These are phyloP conservation scores for Rhynchonycteris naso DNA, from an alignment of 2,797 vertebrate species.

Conservation along the genomic window DNA sequence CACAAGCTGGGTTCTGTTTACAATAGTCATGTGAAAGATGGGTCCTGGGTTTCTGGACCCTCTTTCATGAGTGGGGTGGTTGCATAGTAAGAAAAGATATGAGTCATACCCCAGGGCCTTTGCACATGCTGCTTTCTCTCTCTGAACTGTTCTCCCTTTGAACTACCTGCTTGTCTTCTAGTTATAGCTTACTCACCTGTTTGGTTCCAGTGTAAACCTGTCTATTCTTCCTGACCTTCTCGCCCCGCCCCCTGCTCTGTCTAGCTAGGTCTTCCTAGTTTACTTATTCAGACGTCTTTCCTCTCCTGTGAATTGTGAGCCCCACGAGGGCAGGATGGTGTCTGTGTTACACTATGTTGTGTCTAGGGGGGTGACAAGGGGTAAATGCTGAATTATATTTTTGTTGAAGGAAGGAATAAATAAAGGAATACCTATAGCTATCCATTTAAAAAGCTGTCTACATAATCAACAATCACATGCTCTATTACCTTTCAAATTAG, in stretches of 20 bases:
- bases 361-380: not conserved
- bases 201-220: rapidly evolving
- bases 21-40: not conserved
- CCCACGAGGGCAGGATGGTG: rapidly evolving
- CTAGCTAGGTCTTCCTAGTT: not conserved
- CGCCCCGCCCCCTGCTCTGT: rapidly evolving
- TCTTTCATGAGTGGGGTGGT: not conserved
- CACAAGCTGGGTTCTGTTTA: not conserved
- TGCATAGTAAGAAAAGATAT: not conserved
- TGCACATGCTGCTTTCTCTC: not conserved
- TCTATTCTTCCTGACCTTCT: rapidly evolving
- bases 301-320: not conserved
- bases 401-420: not conserved
- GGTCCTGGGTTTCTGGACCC: not conserved
- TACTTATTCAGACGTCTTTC: not conserved
- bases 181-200: rapidly evolving
- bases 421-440: not conserved
- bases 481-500: not conserved
- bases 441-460: not conserved
- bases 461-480: no score
- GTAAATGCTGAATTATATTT: not conserved
- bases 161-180: not conserved
- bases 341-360: not conserved
- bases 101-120: not conserved
- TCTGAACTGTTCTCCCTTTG: not conserved